These are phyloP conservation scores for Rhorus exstirpatorius DNA, from an alignment of 2,888 invertebrate species.

Conservation along the genomic window DNA sequence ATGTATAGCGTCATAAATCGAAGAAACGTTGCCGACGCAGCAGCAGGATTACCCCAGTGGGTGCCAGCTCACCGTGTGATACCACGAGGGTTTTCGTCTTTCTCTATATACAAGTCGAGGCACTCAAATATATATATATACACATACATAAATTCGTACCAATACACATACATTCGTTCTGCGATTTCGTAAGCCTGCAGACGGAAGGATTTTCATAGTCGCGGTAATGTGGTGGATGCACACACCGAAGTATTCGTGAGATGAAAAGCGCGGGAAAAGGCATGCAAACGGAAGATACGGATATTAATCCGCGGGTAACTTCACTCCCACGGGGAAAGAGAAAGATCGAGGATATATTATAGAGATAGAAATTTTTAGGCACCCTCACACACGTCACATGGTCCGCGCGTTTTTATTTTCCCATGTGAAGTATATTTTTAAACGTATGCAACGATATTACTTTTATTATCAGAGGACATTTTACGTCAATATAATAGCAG, in stretches of 20 bases:
- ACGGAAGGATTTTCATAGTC: slow-evolving; percentile 58
- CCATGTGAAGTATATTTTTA: background rate
- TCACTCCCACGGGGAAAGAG: slow-evolving; percentile 68
- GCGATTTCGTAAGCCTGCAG: slow-evolving; percentile 37
- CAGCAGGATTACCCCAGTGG: slow-evolving; percentile 57
- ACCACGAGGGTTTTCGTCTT: slow-evolving; percentile 23
- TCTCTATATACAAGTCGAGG: slow-evolving; percentile 37
- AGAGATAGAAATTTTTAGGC: slow-evolving; percentile 49
- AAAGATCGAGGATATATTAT: slow-evolving; percentile 12
- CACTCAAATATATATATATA: slow-evolving; percentile 36
- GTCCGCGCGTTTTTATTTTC: slow-evolving; percentile 16
- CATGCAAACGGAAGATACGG: slow-evolving; percentile 75
- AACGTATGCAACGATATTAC: too few relatives aligned
- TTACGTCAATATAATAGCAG: too few relatives aligned
- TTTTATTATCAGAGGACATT: too few relatives aligned
- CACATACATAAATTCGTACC: background rate
- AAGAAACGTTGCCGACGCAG: slow-evolving; percentile 66
- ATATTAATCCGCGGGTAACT: slow-evolving; percentile 81
- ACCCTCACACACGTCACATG: background rate
- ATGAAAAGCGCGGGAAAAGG: slow-evolving; percentile 56
- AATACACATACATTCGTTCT: slow-evolving; percentile 21
- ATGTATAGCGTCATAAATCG: slow-evolving; percentile 69
- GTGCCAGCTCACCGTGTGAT: slow-evolving; percentile 57
- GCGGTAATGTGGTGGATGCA: slow-evolving; percentile 46
- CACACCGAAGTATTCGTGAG: slow-evolving; percentile 49